A percentile compares a stretch with the other conserved stretches of the same genome.
Conservation (phyloP, 2,113 vertebrate genomes). For the Percina caprodes region DNA sequence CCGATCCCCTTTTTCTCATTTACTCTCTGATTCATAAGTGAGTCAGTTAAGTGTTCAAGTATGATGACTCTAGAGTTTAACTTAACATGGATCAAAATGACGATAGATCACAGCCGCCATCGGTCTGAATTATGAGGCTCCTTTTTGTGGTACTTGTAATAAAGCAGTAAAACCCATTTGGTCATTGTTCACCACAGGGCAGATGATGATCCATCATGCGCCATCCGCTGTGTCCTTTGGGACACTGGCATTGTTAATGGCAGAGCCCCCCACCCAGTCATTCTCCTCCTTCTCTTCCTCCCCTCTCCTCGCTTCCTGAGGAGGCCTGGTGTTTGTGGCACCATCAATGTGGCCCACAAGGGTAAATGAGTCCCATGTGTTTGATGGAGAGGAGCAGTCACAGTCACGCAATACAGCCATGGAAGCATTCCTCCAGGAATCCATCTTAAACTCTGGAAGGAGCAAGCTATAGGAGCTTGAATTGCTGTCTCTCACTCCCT, state of each 20-base stretch:
- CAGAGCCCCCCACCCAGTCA: conserved; percentile 48
- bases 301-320: conserved; percentile 60
- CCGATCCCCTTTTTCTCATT: background rate
- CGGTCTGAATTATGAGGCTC: conserved; percentile 52
- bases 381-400: conserved; percentile 76
- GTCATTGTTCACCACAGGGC: conserved; percentile 51
- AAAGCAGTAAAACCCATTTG: conserved; percentile 62
- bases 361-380: conserved; percentile 86
- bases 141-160: conserved; percentile 47
- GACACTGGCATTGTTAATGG: conserved; percentile 57
- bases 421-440: conserved; percentile 79
- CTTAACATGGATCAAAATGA: conserved; percentile 34
- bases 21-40: conserved; percentile 8
- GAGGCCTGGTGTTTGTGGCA: conserved; percentile 79
- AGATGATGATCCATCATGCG: conserved; percentile 63
- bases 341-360: conserved; percentile 77
- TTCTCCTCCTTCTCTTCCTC: conserved; percentile 49
- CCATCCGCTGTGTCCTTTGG: conserved; percentile 46
- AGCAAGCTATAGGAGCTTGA: conserved; percentile 52
- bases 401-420: conserved; percentile 82
- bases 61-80: conserved; percentile 54
- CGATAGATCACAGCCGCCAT: conserved; percentile 33
- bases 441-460: conserved; percentile 75
- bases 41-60: conserved; percentile 21
- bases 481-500: conserved; percentile 47